Percentiles rank a stretch among this genome's conserved stretches.
Evolutionary conservation across 2,888 invertebrate genomes (phyloP).

Genomic region (Parnassius orleans): DNA sequence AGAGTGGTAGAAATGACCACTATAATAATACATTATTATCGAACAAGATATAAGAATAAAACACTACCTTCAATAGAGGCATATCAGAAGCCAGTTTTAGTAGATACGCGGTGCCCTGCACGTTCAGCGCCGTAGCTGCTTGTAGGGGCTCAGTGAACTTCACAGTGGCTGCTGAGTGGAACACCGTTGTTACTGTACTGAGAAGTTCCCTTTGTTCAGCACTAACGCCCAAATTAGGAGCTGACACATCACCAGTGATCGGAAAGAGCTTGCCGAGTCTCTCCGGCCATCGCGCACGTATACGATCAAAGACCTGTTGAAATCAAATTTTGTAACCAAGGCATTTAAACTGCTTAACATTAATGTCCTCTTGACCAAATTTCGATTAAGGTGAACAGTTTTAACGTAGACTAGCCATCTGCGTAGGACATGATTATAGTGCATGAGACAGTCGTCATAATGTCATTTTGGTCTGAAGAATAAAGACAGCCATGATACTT

Average conservation of each 20-base stretch:
- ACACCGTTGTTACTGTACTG: conserved; percentile 89
- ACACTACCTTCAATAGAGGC: conserved; percentile 84
- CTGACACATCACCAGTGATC: conserved; percentile 88
- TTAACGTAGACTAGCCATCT: too few species aligned
- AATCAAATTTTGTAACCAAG: too few species aligned
- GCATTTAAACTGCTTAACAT: too few species aligned
- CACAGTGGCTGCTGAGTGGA: conserved; percentile 98
- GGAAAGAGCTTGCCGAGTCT: conserved; percentile 85
- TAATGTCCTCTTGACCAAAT: too few species aligned
- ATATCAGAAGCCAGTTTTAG: conserved; percentile 91
- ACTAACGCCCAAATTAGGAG: conserved; percentile 85
- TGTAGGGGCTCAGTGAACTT: conserved; percentile 95
- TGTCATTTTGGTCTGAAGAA: too few species aligned
- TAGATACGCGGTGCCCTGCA: conserved; percentile 92
- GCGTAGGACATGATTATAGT: too few species aligned
- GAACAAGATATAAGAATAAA: background rate
- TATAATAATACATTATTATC: too few species aligned
- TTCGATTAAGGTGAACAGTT: too few species aligned
- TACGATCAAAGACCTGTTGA: conserved; percentile 84
- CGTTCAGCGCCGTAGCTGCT: conserved; percentile 93
- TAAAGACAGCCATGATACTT: too few species aligned
- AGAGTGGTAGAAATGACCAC: too few species aligned
- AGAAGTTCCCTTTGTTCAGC: conserved; percentile 83
- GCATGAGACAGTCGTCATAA: too few species aligned
- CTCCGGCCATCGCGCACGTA: conserved; percentile 83